These are phyloP conservation scores for Tinea semifulvella DNA, from an alignment of 2,888 invertebrate species.

Conservation along the genomic window DNA sequence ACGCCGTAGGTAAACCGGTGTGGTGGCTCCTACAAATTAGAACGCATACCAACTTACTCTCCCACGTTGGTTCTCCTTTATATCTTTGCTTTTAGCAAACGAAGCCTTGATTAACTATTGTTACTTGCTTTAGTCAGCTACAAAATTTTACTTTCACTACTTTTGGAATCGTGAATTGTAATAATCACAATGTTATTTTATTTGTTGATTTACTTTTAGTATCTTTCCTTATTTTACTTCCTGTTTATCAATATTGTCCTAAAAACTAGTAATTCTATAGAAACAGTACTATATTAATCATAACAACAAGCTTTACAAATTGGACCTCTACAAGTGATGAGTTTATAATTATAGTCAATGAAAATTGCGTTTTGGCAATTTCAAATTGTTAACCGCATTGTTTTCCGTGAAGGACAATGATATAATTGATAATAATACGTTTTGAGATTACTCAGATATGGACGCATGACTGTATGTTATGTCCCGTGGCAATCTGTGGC, in stretches of 20 bases:
- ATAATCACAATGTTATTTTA: not conserved
- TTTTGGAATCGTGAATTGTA: not conserved
- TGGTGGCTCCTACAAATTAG: no score
- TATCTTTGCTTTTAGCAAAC: no score
- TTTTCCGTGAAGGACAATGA: conserved; percentile 6
- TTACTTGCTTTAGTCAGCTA: no score
- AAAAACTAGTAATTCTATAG: not conserved
- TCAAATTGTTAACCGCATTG: not conserved
- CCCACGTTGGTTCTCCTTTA: no score
- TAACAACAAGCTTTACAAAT: not conserved
- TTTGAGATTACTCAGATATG: conserved; percentile 1
- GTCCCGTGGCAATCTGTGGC: not conserved
- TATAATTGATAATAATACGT: conserved; percentile 12
- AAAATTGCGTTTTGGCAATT: not conserved
- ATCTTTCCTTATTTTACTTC: no score
- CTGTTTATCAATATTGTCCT: no score
- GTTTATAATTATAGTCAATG: not conserved
- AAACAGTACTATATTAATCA: not conserved
- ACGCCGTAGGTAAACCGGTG: no score
- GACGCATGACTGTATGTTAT: not conserved
- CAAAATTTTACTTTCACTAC: conserved; percentile 3
- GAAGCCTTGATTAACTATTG: no score
- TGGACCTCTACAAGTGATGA: not conserved
- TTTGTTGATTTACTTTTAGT: no score
- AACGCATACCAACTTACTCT: no score